A percentile compares a stretch with the other conserved stretches of the same genome.
Evolutionary conservation across 2,888 invertebrate genomes (phyloP).

Genomic region (Alentia gelatinosa): DNA sequence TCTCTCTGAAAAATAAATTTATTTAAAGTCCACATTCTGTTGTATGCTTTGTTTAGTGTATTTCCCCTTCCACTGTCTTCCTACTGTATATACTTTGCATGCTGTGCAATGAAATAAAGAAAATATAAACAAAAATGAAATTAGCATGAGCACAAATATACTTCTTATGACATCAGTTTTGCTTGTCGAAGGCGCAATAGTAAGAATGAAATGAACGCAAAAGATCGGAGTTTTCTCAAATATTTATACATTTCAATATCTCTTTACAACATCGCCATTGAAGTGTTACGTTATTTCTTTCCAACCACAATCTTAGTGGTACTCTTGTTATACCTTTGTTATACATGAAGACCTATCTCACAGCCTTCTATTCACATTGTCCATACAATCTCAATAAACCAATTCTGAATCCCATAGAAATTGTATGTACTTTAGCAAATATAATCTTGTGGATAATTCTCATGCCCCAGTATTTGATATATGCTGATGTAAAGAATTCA

Average conservation of each 20-base stretch:
- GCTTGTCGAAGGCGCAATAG: no score
- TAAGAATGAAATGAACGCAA: no score
- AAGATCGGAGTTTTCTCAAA: no score
- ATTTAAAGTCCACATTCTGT: no score
- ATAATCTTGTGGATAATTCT: neutral
- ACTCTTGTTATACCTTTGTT: neutral
- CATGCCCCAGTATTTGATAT: neutral
- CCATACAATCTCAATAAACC: neutral
- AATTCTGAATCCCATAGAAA: slow-evolving; percentile 4
- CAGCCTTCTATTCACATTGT: neutral
- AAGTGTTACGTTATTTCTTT: neutral
- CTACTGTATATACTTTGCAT: no score
- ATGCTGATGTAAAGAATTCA: neutral
- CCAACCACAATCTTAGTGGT: neutral
- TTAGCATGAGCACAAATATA: no score
- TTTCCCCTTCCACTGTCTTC: no score
- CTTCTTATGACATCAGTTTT: no score
- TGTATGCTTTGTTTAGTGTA: no score
- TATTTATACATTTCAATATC: neutral
- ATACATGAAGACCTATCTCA: neutral
- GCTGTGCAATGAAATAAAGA: no score
- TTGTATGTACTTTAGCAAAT: neutral
- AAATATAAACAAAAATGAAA: no score
- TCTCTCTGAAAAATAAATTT: no score
- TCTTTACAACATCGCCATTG: neutral